Conservation (phyloP, 2,888 invertebrate genomes). For the Vannuccia rotundouncinata region DNA sequence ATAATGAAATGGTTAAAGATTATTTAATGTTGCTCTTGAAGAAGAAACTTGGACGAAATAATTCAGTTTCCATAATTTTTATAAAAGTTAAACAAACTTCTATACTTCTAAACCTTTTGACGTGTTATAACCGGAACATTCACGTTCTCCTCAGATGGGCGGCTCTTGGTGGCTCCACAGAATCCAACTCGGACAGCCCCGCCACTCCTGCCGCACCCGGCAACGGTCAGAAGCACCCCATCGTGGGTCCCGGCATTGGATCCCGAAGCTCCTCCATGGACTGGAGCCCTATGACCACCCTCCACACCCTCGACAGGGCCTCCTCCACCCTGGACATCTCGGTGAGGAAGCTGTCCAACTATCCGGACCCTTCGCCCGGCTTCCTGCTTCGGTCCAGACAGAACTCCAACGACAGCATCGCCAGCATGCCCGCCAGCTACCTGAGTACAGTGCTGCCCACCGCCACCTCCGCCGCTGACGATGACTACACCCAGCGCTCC, state of each 20-base stretch:
- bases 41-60: too few species aligned
- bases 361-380: slow-evolving; percentile 48
- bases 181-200: not conserved
- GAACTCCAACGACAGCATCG: slow-evolving; percentile 31
- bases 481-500: slow-evolving; percentile 35
- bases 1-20: too few species aligned
- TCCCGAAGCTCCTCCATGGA: slow-evolving; percentile 1
- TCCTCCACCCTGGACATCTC: slow-evolving; percentile 36
- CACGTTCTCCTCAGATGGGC: not conserved
- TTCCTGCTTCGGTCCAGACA: slow-evolving; percentile 47
- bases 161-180: not conserved
- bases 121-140: too few species aligned
- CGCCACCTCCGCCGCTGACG: not conserved
- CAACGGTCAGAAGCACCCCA: not conserved
- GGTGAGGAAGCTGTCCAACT: slow-evolving; percentile 43
- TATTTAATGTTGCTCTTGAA: too few species aligned
- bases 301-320: not conserved
- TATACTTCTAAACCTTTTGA: too few species aligned
- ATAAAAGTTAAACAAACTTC: too few species aligned
- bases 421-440: slow-evolving; percentile 18
- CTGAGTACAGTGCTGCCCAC: not conserved
- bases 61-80: too few species aligned
- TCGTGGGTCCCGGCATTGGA: not conserved
- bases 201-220: not conserved
- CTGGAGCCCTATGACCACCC: slow-evolving; percentile 2